Conservation (phyloP, 2,888 invertebrate genomes). For the Eupithecia insigniata region DNA sequence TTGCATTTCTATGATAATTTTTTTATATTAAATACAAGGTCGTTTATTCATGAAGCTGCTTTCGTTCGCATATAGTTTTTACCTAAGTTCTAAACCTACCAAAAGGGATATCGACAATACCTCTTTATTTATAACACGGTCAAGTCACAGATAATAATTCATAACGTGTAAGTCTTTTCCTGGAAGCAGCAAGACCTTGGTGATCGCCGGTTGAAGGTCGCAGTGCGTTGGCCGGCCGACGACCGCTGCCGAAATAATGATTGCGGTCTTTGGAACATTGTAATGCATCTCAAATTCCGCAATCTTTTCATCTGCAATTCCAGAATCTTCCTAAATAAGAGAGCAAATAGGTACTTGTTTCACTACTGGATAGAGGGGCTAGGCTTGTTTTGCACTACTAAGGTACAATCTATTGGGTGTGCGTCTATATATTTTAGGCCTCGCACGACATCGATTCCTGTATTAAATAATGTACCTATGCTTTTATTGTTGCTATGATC, state of each 20-base stretch:
- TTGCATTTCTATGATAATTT: too few species aligned
- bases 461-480: background rate
- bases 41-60: too few species aligned
- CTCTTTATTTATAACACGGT: background rate
- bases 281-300: slow-evolving; percentile 1
- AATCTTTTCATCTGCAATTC: slow-evolving; percentile 4
- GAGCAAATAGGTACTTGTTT: background rate
- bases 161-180: slow-evolving; percentile 36
- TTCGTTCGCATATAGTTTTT: too few species aligned
- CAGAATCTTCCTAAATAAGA: background rate
- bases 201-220: slow-evolving; percentile 66
- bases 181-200: slow-evolving; percentile 61
- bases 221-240: slow-evolving; percentile 68
- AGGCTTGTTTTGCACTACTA: background rate
- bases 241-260: slow-evolving; percentile 31
- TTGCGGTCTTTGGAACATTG: background rate
- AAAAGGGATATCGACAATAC: background rate
- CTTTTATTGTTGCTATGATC: background rate
- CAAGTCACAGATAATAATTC: background rate
- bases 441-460: background rate
- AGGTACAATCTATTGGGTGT: background rate
- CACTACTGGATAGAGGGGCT: background rate
- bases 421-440: background rate
- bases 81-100: background rate
- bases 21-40: too few species aligned